A percentile compares a stretch with the other conserved stretches of the same genome.
Conservation (phyloP, 2,113 vertebrate species). For the Oncorhynchus tshawytscha region DNA sequence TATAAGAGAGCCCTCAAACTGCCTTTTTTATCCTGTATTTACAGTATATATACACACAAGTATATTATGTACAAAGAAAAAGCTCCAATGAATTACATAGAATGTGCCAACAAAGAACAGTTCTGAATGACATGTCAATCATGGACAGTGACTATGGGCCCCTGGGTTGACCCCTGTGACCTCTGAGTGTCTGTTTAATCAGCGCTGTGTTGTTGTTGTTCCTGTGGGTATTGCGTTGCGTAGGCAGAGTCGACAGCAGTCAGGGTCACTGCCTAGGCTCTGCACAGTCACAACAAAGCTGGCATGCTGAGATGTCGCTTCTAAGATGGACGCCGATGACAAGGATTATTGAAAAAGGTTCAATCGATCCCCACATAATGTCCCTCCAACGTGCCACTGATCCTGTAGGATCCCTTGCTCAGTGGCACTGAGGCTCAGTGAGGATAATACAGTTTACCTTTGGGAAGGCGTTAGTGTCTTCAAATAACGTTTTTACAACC, state of each 20-base stretch:
- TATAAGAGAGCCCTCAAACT: slow-evolving; percentile 52
- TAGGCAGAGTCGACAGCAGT: not conserved
- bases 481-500: slow-evolving; percentile 62
- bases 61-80: slow-evolving; percentile 70
- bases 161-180: slow-evolving; percentile 3
- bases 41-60: slow-evolving; percentile 47
- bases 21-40: slow-evolving; percentile 58
- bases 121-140: slow-evolving; percentile 41
- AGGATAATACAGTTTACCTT: slow-evolving; percentile 41
- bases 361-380: slow-evolving; percentile 39
- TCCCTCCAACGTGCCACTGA: slow-evolving; percentile 24
- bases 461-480: slow-evolving; percentile 40
- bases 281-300: slow-evolving; percentile 17
- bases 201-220: slow-evolving; percentile 5
- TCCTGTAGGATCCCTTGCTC: slow-evolving; percentile 33
- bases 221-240: not conserved
- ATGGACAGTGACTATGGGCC: slow-evolving; percentile 28
- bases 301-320: slow-evolving; percentile 10
- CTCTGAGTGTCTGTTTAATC: slow-evolving; percentile 26
- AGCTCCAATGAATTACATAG: slow-evolving; percentile 69
- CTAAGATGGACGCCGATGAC: slow-evolving; percentile 36
- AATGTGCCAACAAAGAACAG: slow-evolving; percentile 67
- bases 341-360: slow-evolving; percentile 26
- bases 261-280: not conserved
- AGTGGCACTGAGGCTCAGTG: slow-evolving; percentile 20